Percentiles rank a stretch among this genome's conserved stretches.
phyloP scores from a whole-genome alignment of 2,113 vertebrate species.

The Vireo altiloquus region DNA sequence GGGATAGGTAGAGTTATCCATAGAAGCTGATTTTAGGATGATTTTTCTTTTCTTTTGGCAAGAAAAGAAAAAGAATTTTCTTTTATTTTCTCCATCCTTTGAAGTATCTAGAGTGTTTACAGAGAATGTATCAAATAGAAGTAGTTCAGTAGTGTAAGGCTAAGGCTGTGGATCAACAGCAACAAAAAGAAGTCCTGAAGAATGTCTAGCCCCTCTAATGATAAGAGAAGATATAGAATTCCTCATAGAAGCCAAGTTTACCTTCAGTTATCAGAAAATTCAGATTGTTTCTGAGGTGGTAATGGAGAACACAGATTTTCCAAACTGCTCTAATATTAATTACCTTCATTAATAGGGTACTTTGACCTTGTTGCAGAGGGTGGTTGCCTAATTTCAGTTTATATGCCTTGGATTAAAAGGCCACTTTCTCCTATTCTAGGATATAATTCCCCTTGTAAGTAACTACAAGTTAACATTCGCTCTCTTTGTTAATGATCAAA shows the following conservation, averaged over 20 bases:
- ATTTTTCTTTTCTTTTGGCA: too few species aligned
- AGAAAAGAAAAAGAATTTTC: too few species aligned
- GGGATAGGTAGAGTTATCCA: accelerated
- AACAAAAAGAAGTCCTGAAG: not conserved
- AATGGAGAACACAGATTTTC: not conserved
- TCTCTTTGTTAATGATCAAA: not conserved
- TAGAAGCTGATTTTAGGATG: not conserved
- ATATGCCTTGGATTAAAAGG: not conserved
- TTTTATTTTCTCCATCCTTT: not conserved
- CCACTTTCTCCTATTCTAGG: not conserved
- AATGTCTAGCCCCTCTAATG: not conserved
- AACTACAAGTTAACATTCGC: not conserved
- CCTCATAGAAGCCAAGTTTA: not conserved
- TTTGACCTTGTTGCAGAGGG: not conserved
- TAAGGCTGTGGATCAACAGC: not conserved
- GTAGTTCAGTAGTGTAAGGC: not conserved
- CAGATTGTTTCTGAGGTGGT: accelerated
- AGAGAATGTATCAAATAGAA: not conserved
- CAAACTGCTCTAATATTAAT: not conserved
- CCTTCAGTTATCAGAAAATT: not conserved
- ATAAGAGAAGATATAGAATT: not conserved
- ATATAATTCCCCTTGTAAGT: not conserved
- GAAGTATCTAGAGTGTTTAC: not conserved
- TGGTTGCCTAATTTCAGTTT: not conserved
- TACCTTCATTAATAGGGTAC: not conserved